These are phyloP conservation scores for Podotricha telesiphe DNA, from an alignment of 2,888 invertebrate genomes.

Conservation along the genomic window DNA sequence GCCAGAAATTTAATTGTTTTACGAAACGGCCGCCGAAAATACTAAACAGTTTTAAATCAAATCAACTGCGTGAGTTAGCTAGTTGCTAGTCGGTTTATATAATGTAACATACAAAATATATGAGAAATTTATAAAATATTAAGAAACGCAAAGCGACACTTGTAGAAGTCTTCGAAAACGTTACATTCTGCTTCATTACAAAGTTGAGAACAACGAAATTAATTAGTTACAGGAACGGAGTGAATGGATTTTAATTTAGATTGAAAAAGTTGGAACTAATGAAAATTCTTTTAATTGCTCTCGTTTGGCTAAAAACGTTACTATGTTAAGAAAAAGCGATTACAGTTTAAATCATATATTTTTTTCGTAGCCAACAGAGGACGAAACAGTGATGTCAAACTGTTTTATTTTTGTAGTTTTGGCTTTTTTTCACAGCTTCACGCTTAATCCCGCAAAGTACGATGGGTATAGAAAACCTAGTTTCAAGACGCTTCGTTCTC, in stretches of 20 bases:
- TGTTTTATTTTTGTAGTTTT: neutral
- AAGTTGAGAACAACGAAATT: constrained; percentile 34
- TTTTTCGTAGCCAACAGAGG: neutral
- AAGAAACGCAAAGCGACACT: neutral
- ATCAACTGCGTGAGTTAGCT: too few species aligned
- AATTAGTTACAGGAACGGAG: constrained; percentile 31
- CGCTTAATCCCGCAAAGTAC: too few species aligned
- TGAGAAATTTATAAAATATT: neutral
- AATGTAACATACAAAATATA: neutral
- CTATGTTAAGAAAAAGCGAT: constrained; percentile 11
- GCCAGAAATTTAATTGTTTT: too few species aligned
- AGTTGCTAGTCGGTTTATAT: too few species aligned
- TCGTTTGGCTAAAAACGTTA: constrained; percentile 18
- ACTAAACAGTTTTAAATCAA: too few species aligned
- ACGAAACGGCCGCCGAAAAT: too few species aligned
- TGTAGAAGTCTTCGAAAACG: neutral
- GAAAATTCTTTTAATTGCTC: constrained; percentile 30
- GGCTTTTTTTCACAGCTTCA: too few species aligned
- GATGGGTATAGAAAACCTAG: too few species aligned
- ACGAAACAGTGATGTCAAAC: neutral
- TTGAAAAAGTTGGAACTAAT: constrained; percentile 32
- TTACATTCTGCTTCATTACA: constrained; percentile 9
- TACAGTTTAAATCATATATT: neutral
- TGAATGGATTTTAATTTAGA: constrained; percentile 36
- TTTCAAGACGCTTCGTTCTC: too few species aligned